A percentile compares a stretch with the other conserved stretches of the same genome.
Evolutionary conservation across 2,888 invertebrate genomes (phyloP).

Genomic region (Laothoe populi): DNA sequence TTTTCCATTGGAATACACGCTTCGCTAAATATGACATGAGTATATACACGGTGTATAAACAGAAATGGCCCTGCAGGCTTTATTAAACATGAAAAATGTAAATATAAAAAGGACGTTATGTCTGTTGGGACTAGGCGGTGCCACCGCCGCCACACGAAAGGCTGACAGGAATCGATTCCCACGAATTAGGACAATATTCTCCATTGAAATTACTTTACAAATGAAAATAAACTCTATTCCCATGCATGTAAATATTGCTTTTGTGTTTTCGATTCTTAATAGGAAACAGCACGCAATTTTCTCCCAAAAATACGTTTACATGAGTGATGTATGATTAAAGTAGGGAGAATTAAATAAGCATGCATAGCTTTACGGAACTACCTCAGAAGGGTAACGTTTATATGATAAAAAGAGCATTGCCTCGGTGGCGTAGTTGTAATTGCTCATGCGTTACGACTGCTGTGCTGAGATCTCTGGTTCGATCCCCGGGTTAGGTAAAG

Average conservation of each 20-base stretch:
- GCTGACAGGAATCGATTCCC: slow-evolving; percentile 60
- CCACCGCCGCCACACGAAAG: slow-evolving; percentile 46
- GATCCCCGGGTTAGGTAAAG: too few species aligned
- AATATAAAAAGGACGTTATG: neutral
- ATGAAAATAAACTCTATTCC: slow-evolving; percentile 33
- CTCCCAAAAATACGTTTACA: neutral
- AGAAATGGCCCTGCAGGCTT: neutral
- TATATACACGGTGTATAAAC: too few species aligned
- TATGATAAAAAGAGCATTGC: too few species aligned
- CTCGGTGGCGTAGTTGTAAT: too few species aligned
- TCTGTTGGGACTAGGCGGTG: slow-evolving; percentile 6
- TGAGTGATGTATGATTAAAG: neutral
- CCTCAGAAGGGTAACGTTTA: too few species aligned
- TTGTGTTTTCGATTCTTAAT: neutral
- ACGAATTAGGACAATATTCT: slow-evolving; percentile 57
- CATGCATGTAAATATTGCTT: neutral
- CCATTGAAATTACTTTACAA: slow-evolving; percentile 37
- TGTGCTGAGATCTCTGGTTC: too few species aligned
- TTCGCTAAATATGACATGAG: too few species aligned
- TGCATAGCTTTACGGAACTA: too few species aligned
- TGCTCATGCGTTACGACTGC: too few species aligned
- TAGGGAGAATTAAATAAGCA: too few species aligned
- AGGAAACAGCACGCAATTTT: slow-evolving; percentile 9
- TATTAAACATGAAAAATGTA: neutral
- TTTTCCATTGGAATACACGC: too few species aligned